Conservation (phyloP, 2,797 vertebrate species). For the Lates japonicus region DNA sequence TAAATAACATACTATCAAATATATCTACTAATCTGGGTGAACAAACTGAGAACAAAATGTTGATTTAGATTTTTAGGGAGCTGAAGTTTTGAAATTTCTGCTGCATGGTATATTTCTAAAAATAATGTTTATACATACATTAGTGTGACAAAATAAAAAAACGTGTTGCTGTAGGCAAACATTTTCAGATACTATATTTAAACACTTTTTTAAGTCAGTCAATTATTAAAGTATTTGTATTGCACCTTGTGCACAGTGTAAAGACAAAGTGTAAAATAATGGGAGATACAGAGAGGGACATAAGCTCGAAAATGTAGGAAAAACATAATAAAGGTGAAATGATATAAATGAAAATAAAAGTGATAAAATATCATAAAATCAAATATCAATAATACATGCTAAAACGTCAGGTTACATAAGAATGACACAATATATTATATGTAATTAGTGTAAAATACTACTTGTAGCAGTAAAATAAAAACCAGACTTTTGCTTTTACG, state of each 20-base stretch:
- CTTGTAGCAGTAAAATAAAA: not conserved
- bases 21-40: not conserved
- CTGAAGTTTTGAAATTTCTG: conserved; percentile 21
- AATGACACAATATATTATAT: not conserved
- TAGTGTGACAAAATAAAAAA: not conserved
- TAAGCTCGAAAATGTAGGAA: not conserved
- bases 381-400: not conserved
- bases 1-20: not conserved
- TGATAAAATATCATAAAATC: not conserved
- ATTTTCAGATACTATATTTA: not conserved
- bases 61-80: conserved; percentile 24
- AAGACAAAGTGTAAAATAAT: not conserved
- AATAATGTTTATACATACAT: not conserved
- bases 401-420: not conserved
- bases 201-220: not conserved
- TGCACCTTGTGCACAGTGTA: not conserved
- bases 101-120: not conserved
- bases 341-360: not conserved
- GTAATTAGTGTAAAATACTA: not conserved
- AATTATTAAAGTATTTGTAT: not conserved
- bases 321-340: not conserved
- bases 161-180: accelerated
- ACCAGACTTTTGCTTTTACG: not conserved
- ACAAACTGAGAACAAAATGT: not conserved
- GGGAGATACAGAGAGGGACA: not conserved